Evolutionary conservation across 2,797 vertebrate species (phyloP).

Genomic region (Lateolabrax maculatus): DNA sequence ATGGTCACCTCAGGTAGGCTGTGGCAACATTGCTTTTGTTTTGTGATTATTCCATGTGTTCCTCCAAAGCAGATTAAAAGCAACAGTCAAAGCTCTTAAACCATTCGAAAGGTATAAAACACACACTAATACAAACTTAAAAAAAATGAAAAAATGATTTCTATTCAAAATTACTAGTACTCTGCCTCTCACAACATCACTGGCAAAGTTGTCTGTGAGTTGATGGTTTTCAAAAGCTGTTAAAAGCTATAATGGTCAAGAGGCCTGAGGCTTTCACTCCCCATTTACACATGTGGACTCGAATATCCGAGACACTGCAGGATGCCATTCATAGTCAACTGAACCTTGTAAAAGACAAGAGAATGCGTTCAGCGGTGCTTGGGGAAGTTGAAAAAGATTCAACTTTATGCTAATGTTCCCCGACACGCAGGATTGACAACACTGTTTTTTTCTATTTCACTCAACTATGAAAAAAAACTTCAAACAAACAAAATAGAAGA

Average conservation of each 20-base stretch:
- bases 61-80: background rate
- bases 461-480: background rate
- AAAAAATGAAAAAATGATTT: constrained; percentile 1
- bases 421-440: no score
- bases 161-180: background rate
- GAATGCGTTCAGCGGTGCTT: no score
- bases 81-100: background rate
- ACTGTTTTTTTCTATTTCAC: background rate
- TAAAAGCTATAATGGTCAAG: constrained; percentile 1
- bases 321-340: background rate
- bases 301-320: no score
- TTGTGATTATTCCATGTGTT: no score
- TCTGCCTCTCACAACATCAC: background rate
- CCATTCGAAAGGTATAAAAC: no score
- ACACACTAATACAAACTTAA: background rate
- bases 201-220: background rate
- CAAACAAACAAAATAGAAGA: no score
- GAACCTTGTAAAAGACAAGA: background rate
- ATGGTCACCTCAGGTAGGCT: background rate
- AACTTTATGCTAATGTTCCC: background rate
- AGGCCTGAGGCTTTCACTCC: background rate
- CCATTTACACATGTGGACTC: background rate
- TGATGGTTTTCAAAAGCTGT: constrained; percentile 7
- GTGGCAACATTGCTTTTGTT: background rate
- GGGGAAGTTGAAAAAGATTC: background rate